Evolutionary conservation across 1,140 invertebrate genomes (phyloP).

Genomic region (Drosophila nigrodunni): DNA sequence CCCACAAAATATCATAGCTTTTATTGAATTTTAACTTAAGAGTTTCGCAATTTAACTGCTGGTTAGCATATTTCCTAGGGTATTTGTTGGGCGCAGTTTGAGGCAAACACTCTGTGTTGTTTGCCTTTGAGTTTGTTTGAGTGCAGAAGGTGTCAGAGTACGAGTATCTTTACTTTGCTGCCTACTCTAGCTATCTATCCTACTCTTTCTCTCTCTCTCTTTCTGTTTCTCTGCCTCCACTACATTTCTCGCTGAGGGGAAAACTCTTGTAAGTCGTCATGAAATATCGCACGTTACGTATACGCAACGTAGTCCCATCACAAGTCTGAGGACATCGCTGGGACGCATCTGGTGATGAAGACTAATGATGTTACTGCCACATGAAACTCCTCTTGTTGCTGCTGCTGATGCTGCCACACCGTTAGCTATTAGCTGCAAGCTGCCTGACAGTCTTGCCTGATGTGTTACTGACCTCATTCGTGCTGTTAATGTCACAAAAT

Average conservation of each 20-base stretch:
- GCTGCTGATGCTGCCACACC: slow-evolving; percentile 23
- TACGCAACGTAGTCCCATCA: slow-evolving; percentile 56
- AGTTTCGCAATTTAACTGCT: too few species aligned
- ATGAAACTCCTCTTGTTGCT: neutral
- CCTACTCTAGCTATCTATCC: neutral
- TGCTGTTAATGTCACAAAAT: slow-evolving; percentile 40
- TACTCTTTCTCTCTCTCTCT: neutral
- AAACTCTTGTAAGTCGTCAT: slow-evolving; percentile 29
- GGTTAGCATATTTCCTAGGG: neutral
- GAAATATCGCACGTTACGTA: slow-evolving; percentile 62
- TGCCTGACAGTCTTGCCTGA: neutral
- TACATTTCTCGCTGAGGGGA: neutral
- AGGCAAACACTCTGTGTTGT: slow-evolving; percentile 12
- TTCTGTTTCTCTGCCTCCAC: neutral
- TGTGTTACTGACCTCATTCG: slow-evolving; percentile 55
- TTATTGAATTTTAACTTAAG: too few species aligned
- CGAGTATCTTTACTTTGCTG: slow-evolving; percentile 21
- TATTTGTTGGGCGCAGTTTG: neutral
- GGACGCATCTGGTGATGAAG: slow-evolving; percentile 52
- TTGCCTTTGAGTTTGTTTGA: slow-evolving; percentile 37
- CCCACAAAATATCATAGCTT: too few species aligned
- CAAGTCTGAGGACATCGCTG: slow-evolving; percentile 34
- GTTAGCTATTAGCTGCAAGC: slow-evolving; percentile 42
- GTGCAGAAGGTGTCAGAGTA: slow-evolving; percentile 43
- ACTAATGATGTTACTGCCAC: slow-evolving; percentile 55